phyloP scores from a whole-genome alignment of 2,888 invertebrate genomes.

The Oscheius sp. region DNA sequence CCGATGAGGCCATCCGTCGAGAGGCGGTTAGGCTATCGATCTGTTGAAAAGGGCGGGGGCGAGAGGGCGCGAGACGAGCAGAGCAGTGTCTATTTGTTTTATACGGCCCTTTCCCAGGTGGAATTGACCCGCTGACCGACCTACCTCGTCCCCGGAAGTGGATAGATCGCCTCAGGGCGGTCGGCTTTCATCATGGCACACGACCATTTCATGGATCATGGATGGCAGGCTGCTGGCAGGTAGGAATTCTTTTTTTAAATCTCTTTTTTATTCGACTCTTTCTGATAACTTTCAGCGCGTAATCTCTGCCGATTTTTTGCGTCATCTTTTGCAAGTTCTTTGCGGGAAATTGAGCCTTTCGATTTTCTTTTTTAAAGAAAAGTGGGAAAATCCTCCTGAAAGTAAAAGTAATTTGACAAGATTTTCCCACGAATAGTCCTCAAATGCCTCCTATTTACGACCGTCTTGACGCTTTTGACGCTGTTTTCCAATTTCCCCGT shows the following conservation, averaged over 20 bases:
- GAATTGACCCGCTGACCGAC: conserved; percentile 19
- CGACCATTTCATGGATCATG: conserved; percentile 28
- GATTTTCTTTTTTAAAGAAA: background rate
- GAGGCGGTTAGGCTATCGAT: conserved; percentile 12
- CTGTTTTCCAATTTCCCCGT: no score
- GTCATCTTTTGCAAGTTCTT: no score
- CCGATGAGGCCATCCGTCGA: background rate
- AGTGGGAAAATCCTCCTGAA: background rate
- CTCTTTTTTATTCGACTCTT: conserved; percentile 1
- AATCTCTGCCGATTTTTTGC: no score
- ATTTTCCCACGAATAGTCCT: no score
- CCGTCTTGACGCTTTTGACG: no score
- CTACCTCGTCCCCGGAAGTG: conserved; percentile 30
- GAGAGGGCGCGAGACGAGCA: conserved; percentile 10
- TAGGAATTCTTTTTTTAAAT: conserved; percentile 11
- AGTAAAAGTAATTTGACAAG: no score
- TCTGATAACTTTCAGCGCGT: no score
- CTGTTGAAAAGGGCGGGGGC: conserved; percentile 20
- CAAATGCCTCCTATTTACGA: no score
- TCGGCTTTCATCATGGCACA: conserved; percentile 27
- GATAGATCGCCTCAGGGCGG: conserved; percentile 1
- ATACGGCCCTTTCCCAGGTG: conserved; percentile 20
- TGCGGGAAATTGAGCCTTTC: background rate
- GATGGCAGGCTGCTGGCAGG: conserved; percentile 29
- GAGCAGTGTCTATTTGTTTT: conserved; percentile 22